A percentile compares a stretch with the other conserved stretches of the same genome.
Evolutionary conservation across 2,888 invertebrate genomes (phyloP).

Genomic region (Electrophaes corylata): DNA sequence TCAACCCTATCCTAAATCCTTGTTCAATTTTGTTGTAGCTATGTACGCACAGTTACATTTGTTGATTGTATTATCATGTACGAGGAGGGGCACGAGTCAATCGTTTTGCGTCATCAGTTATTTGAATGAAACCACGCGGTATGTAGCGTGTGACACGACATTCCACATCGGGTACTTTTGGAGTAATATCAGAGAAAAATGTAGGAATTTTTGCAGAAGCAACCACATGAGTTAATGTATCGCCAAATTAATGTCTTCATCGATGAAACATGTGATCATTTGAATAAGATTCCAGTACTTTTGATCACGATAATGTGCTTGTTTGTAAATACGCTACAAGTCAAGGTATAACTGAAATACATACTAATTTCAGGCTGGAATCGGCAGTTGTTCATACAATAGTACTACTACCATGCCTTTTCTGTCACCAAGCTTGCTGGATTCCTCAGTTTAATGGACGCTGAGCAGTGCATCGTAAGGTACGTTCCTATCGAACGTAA

Average conservation of each 20-base stretch:
- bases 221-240: slow-evolving; percentile 30
- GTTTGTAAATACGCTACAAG: slow-evolving; percentile 13
- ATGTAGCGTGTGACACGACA: slow-evolving; percentile 71
- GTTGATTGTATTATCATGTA: slow-evolving; percentile 46
- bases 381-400: slow-evolving; percentile 3
- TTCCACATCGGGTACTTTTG: slow-evolving; percentile 54
- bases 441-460: too few species aligned
- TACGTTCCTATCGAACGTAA: too few species aligned
- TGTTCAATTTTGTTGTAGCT: background rate
- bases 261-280: slow-evolving; percentile 24
- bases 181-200: slow-evolving; percentile 35
- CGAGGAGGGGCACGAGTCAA: slow-evolving; percentile 60
- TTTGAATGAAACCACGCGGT: slow-evolving; percentile 75
- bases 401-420: too few species aligned
- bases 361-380: slow-evolving; percentile 1
- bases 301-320: slow-evolving; percentile 2
- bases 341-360: slow-evolving; percentile 2
- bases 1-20: background rate
- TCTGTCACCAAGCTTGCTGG: too few species aligned
- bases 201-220: slow-evolving; percentile 21
- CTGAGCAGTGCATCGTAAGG: too few species aligned
- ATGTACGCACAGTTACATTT: slow-evolving; percentile 32
- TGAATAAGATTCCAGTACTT: slow-evolving; percentile 11
- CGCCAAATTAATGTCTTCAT: slow-evolving; percentile 38
- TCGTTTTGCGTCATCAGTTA: slow-evolving; percentile 69